A percentile compares a stretch with the other conserved stretches of the same genome.
These are phyloP conservation scores for Lycophotia porphyrea DNA, from an alignment of 2,888 invertebrate species.

Conservation along the genomic window DNA sequence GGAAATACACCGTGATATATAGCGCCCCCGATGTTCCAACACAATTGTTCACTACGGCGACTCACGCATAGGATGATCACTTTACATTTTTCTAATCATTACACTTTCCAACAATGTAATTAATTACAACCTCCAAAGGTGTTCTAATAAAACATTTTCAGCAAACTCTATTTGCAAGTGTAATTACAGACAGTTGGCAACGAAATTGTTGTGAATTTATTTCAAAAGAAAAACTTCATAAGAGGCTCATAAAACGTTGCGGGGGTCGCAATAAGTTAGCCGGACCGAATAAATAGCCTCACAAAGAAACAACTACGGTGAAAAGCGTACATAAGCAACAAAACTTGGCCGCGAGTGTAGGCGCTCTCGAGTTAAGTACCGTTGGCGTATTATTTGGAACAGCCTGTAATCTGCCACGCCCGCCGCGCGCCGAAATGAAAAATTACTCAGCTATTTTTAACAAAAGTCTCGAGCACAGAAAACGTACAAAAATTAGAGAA, in stretches of 20 bases:
- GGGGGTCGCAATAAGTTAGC: slow-evolving; percentile 78
- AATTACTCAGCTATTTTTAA: slow-evolving; percentile 90
- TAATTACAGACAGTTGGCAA: slow-evolving; percentile 73
- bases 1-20: slow-evolving; percentile 89
- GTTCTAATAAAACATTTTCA: slow-evolving; percentile 56
- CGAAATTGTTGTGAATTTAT: slow-evolving; percentile 79
- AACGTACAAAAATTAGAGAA: slow-evolving; percentile 90
- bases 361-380: slow-evolving; percentile 85
- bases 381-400: slow-evolving; percentile 87
- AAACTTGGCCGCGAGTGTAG: slow-evolving; percentile 81
- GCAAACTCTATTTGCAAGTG: slow-evolving; percentile 70
- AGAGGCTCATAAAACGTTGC: slow-evolving; percentile 80
- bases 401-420: slow-evolving; percentile 89
- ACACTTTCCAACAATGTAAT: slow-evolving; percentile 16
- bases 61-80: slow-evolving; percentile 80
- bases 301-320: slow-evolving; percentile 80
- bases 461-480: slow-evolving; percentile 87
- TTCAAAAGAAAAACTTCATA: slow-evolving; percentile 81
- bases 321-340: slow-evolving; percentile 83
- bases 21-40: slow-evolving; percentile 78
- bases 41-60: slow-evolving; percentile 81
- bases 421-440: slow-evolving; percentile 89
- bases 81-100: slow-evolving; percentile 38
- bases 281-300: slow-evolving; percentile 77
- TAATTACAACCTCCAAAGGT: slow-evolving; percentile 24